phyloP scores from a whole-genome alignment of 2,888 invertebrate species.

The Maniola hyperantus region DNA sequence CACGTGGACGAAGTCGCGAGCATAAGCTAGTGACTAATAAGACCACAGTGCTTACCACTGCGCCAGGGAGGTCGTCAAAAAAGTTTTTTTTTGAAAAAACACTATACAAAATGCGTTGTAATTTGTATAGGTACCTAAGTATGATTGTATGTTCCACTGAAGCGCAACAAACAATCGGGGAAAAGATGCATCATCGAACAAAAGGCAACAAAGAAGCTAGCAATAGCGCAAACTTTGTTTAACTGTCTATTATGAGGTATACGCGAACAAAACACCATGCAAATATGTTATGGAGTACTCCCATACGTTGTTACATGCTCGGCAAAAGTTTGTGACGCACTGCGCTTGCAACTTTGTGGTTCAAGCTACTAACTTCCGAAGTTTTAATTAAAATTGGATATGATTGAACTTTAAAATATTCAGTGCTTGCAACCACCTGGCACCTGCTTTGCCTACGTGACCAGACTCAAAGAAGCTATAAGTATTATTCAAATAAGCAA shows the following conservation, averaged over 20 bases:
- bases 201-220: slow-evolving; percentile 5
- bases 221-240: slow-evolving; percentile 13
- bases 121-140: too few species aligned
- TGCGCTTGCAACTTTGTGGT: slow-evolving; percentile 25
- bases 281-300: slow-evolving; percentile 13
- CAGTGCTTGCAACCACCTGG: neutral
- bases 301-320: slow-evolving; percentile 17
- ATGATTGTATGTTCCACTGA: neutral
- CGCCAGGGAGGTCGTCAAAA: too few species aligned
- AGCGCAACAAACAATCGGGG: neutral
- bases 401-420: slow-evolving; percentile 7
- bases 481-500: too few species aligned
- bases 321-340: slow-evolving; percentile 27
- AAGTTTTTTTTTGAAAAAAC: too few species aligned
- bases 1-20: too few species aligned
- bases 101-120: too few species aligned
- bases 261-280: slow-evolving; percentile 14
- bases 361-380: slow-evolving; percentile 22
- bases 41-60: too few species aligned
- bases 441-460: neutral
- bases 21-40: too few species aligned
- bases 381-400: slow-evolving; percentile 13
- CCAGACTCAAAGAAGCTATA: too few species aligned
- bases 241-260: slow-evolving; percentile 13
- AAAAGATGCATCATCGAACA: slow-evolving; percentile 16